A percentile compares a stretch with the other conserved stretches of the same genome.
phyloP scores from a whole-genome alignment of 2,113 vertebrate genomes.

The Varanus salvator region DNA sequence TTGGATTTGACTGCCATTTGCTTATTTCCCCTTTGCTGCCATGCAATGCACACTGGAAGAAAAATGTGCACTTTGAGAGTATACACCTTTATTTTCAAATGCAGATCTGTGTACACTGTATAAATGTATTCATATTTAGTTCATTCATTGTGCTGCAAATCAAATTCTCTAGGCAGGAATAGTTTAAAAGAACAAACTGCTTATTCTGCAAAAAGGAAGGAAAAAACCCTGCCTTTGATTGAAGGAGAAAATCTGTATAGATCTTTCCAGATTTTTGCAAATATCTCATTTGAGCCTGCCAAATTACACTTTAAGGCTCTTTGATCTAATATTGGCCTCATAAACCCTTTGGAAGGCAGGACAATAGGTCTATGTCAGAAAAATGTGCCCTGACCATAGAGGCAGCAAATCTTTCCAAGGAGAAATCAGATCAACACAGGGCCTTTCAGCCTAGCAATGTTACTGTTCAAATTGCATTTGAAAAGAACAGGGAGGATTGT shows the following conservation, averaged over 20 bases:
- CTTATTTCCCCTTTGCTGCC: background rate
- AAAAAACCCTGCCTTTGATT: background rate
- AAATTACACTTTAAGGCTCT: background rate
- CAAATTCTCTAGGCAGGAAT: background rate
- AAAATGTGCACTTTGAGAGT: background rate
- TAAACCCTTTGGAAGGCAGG: background rate
- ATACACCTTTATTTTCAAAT: background rate
- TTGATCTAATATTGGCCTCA: background rate
- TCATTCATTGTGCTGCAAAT: background rate
- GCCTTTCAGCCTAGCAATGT: background rate
- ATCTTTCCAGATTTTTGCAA: background rate
- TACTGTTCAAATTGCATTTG: slow-evolving; percentile 14
- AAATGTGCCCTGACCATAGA: slow-evolving; percentile 26
- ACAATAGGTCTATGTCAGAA: background rate
- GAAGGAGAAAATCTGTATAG: background rate
- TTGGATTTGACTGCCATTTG: background rate
- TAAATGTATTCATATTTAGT: background rate
- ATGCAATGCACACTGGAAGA: background rate
- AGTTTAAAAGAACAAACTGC: accelerated
- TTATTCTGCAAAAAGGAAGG: background rate
- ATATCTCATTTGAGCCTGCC: background rate
- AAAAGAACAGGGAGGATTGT: background rate
- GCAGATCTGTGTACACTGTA: background rate
- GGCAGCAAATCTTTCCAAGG: slow-evolving; percentile 17
- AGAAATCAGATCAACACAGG: slow-evolving; percentile 19